Conservation (phyloP, 1,140 invertebrate genomes). For the Trichomalopsis sarcophagae region DNA sequence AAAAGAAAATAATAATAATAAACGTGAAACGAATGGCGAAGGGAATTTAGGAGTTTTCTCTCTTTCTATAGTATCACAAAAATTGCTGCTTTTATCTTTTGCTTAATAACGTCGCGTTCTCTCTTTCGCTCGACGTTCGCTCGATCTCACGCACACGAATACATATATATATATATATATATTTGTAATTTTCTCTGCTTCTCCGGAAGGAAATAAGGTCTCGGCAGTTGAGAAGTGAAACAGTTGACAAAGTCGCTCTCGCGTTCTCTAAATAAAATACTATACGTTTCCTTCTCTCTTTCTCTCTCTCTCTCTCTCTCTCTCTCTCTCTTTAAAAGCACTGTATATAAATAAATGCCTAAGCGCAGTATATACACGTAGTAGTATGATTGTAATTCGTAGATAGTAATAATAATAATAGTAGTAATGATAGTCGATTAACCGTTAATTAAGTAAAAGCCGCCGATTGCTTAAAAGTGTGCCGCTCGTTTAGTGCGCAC, state of each 20-base stretch:
- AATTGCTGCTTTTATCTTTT: conserved; percentile 62
- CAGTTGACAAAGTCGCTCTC: conserved; percentile 18
- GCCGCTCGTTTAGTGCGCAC: conserved; percentile 26
- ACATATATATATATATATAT: conserved; percentile 11
- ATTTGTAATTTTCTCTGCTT: neutral
- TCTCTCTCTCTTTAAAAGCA: conserved; percentile 68
- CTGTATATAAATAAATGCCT: conserved; percentile 74
- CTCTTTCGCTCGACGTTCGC: conserved; percentile 51
- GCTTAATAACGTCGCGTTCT: conserved; percentile 40
- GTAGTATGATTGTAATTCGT: conserved; percentile 6
- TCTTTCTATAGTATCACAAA: conserved; percentile 71
- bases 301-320: conserved; percentile 65
- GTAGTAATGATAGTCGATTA: neutral
- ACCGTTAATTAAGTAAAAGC: conserved; percentile 28
- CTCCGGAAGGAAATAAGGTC: neutral
- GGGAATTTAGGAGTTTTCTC: conserved; percentile 54
- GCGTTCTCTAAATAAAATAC: conserved; percentile 73
- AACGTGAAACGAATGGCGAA: conserved; percentile 52
- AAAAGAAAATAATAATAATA: neutral
- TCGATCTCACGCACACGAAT: conserved; percentile 32
- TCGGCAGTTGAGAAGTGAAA: conserved; percentile 31
- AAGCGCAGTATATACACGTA: conserved; percentile 72
- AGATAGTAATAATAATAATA: neutral
- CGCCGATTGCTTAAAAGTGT: conserved; percentile 64
- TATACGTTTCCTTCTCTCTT: conserved; percentile 66